These are phyloP conservation scores for Diadegma fenestrale DNA, from an alignment of 2,888 invertebrate genomes.

Conservation along the genomic window DNA sequence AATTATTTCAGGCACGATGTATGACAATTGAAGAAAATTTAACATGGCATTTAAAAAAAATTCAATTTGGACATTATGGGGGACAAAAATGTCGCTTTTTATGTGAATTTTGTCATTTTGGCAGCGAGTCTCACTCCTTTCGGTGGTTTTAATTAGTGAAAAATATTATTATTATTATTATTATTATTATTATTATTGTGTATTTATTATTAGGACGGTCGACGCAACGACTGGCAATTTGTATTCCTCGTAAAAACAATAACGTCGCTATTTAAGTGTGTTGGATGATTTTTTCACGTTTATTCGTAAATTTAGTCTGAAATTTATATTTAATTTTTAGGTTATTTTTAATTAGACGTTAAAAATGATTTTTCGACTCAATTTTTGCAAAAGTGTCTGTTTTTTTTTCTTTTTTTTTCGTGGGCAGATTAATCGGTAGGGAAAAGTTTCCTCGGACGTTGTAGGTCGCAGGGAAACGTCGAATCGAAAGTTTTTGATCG, in stretches of 20 bases:
- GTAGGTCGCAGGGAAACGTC: too few relatives aligned
- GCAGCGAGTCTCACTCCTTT: not conserved
- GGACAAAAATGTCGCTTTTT: too few relatives aligned
- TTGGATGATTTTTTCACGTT: slow-evolving; percentile 28
- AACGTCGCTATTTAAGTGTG: slow-evolving; percentile 19
- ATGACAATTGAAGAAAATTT: not conserved
- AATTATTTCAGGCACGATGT: not conserved
- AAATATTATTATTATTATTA: not conserved
- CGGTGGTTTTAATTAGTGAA: not conserved
- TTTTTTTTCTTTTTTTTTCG: too few relatives aligned
- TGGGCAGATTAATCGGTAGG: not conserved
- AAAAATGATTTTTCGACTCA: not conserved
- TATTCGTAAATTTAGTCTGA: slow-evolving; percentile 39
- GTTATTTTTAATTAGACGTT: slow-evolving; percentile 34
- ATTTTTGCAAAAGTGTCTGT: slow-evolving; percentile 21
- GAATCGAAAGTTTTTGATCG: slow-evolving; percentile 14
- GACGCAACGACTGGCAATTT: not conserved
- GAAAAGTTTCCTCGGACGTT: too few relatives aligned
- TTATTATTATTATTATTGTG: too few relatives aligned
- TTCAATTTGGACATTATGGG: too few relatives aligned
- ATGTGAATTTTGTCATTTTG: not conserved
- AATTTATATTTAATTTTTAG: not conserved
- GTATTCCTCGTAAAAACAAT: not conserved
- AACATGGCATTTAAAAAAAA: too few relatives aligned
- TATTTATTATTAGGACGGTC: not conserved